Conservation (phyloP, 2,113 vertebrate species). For the Petromus typicus region DNA sequence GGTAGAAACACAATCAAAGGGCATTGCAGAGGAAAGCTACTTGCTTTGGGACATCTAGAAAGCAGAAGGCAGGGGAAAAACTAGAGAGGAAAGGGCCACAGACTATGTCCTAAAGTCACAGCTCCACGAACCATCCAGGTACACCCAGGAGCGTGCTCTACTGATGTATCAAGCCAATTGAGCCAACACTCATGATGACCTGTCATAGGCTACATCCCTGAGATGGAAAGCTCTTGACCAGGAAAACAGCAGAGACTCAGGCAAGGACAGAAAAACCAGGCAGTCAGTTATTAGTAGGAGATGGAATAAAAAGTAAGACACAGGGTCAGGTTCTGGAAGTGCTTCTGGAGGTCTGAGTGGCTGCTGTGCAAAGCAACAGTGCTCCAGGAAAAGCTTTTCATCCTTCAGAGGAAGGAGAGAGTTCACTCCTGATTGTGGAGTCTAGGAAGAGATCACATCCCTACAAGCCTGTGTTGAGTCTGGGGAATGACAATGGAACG, state of each 20-base stretch:
- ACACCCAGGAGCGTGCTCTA: not conserved
- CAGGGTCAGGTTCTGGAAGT: not conserved
- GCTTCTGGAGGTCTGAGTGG: not conserved
- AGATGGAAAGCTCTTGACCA: not conserved
- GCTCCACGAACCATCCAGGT: not conserved
- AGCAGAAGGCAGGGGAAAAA: not conserved
- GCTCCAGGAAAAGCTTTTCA: not conserved
- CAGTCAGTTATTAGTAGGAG: not conserved
- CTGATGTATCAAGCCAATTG: too few species aligned
- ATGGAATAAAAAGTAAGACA: not conserved
- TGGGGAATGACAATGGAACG: not conserved
- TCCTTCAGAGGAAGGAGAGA: not conserved
- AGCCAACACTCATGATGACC: not conserved
- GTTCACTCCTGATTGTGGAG: not conserved
- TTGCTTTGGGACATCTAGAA: not conserved
- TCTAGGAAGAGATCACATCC: not conserved
- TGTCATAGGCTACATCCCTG: not conserved
- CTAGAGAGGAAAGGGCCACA: not conserved
- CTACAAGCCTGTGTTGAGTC: not conserved
- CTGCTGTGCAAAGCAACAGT: not conserved
- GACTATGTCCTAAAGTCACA: too few species aligned
- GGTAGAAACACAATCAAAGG: not conserved
- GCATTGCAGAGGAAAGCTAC: not conserved
- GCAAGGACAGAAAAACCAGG: not conserved
- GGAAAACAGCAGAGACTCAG: not conserved